These are phyloP conservation scores for Drosophila carrolli DNA, from an alignment of 1,140 invertebrate genomes.

Conservation along the genomic window DNA sequence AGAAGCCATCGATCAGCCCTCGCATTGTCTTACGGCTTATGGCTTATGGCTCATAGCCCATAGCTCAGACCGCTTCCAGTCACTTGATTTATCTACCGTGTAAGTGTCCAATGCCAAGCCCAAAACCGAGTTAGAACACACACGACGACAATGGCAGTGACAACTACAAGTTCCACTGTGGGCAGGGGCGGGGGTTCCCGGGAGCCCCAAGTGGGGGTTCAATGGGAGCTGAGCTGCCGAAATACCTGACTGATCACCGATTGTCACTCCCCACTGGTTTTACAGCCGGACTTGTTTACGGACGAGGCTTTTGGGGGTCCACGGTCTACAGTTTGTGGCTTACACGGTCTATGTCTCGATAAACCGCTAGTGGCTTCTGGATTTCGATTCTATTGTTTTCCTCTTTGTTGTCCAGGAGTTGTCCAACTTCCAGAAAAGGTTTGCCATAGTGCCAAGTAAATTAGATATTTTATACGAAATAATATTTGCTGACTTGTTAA, in stretches of 20 bases:
- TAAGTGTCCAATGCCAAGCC: constrained; percentile 49
- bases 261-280: constrained; percentile 37
- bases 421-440: not conserved
- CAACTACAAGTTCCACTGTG: not conserved
- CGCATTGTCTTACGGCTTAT: constrained; percentile 14
- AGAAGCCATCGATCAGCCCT: constrained; percentile 43
- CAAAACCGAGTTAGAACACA: constrained; percentile 33
- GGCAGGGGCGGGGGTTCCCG: not conserved
- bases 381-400: constrained; percentile 22
- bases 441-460: not conserved
- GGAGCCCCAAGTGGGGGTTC: not conserved
- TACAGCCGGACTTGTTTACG: constrained; percentile 28
- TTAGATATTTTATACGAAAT: too few species aligned
- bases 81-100: constrained; percentile 46
- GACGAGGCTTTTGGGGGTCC: not conserved
- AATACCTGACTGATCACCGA: constrained; percentile 75
- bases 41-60: constrained; percentile 3
- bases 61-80: constrained; percentile 4
- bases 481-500: too few species aligned
- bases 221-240: constrained; percentile 55
- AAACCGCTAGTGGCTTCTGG: constrained; percentile 41
- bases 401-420: not conserved
- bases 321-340: constrained; percentile 26
- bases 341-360: constrained; percentile 11
- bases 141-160: constrained; percentile 24